Conservation (phyloP, 2,113 vertebrate species). For the Grammomys surdaster region DNA sequence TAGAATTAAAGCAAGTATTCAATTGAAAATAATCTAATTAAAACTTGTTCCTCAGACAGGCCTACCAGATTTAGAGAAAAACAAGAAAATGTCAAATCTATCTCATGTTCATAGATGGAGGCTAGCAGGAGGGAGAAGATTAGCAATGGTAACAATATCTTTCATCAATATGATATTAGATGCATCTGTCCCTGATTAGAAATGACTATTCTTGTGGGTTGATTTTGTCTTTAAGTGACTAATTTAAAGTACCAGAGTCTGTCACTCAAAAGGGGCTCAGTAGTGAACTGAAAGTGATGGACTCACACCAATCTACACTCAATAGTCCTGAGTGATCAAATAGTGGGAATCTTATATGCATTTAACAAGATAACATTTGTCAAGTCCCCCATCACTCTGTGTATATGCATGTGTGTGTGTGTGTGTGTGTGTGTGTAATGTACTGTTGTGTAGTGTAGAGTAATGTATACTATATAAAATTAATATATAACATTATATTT, state of each 20-base stretch:
- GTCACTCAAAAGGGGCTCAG: neutral
- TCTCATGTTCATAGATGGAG: neutral
- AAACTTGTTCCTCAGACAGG: neutral
- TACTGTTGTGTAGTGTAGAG: neutral
- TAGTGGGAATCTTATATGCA: neutral
- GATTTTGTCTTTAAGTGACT: constrained; percentile 8
- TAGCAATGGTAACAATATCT: neutral
- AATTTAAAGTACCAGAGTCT: constrained; percentile 4
- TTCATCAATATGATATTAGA: neutral
- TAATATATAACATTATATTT: too few species aligned
- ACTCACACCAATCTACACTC: neutral
- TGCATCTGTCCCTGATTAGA: neutral
- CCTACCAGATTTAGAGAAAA: neutral
- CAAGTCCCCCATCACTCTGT: neutral
- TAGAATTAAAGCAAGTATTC: neutral
- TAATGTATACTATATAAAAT: too few species aligned
- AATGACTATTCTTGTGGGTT: neutral
- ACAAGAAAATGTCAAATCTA: neutral
- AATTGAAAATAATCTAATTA: constrained; percentile 29
- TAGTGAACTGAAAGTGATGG: neutral
- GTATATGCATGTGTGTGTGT: neutral
- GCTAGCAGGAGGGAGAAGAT: accelerated
- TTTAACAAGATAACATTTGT: neutral
- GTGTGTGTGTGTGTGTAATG: neutral
- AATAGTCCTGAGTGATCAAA: neutral